Evolutionary conservation across 2,797 vertebrate genomes (phyloP).

Genomic region (Diglossa cyanea): DNA sequence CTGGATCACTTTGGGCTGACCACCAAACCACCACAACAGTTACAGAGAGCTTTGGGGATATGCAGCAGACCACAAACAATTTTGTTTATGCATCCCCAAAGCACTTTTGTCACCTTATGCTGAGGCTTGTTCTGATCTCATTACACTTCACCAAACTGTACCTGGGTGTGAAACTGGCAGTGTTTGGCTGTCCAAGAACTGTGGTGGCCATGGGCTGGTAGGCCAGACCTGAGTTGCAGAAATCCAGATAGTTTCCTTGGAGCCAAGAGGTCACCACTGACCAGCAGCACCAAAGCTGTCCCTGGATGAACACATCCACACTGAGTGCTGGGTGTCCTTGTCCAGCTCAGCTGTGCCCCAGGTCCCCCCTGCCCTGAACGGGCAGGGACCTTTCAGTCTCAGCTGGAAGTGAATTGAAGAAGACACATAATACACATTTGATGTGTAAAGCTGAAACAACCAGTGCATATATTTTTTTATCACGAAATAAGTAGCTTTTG

Average conservation of each 20-base stretch:
- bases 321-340: not conserved
- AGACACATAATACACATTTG: not conserved
- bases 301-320: rapidly evolving
- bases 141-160: not conserved
- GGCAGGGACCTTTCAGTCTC: not conserved
- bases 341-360: not conserved
- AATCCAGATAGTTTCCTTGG: not conserved
- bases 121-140: not conserved
- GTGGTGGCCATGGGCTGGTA: not conserved
- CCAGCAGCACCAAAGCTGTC: not conserved
- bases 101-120: not conserved
- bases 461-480: constrained; percentile 66
- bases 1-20: rapidly evolving
- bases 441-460: constrained; percentile 64
- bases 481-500: constrained; percentile 45
- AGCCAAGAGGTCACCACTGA: not conserved
- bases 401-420: not conserved
- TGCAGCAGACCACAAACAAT: not conserved
- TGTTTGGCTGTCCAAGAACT: not conserved
- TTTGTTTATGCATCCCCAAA: not conserved
- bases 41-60: not conserved
- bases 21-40: not conserved
- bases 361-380: not conserved
- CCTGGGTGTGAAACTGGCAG: not conserved
- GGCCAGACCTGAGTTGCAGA: not conserved